Evolutionary conservation across 2,113 vertebrate species (phyloP), one percentile per base, ranked within the genome.

Genomic region (Penelope pileata): DNA sequence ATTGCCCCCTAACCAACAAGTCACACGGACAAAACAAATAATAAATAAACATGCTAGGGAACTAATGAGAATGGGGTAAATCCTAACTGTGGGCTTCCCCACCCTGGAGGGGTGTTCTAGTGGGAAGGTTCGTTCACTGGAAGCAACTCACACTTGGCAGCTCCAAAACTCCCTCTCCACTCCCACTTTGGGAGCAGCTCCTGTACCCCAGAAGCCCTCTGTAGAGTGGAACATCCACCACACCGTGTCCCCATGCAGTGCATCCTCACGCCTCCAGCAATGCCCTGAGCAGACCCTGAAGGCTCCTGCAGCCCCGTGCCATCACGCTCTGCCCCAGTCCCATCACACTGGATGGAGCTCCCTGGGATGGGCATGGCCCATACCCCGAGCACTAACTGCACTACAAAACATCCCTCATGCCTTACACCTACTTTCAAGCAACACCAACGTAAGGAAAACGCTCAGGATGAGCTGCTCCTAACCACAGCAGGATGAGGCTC

Each of bases 401-500:
- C 48, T 2, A 9, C 16, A 29, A 42, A 72, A 19, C 0, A 13
- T 12, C 32, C 7, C 29, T 16, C n/a, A 0, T 2, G 23, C 43
- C 32, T 7, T 5, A 6, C 10, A 8, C 12, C 43, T 32, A 32
- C 27, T 18, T 76, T 36, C 27, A 19, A 69, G 24, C 40, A 73
- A 68, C 14, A 26, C 12, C 17, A 58, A 38, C 2, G 16, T 5
- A 34, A 74, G 42, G 48, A 14, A 74, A 78, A 72, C 0, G 6
- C 10, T 23, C 8, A 10, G 15, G 27, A 45, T 43, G 43, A 53
- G 15, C 9, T 36, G n/a, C 21, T 87, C 67, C 62, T 32, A 59
- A 40, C 62, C 70, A 82, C 93, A 94, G 95, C 94, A 91, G 96
- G 83, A 86, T 40, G 73, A 96, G 87, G 81, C 83, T 92, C 85